A percentile compares a stretch with the other conserved stretches of the same genome.
phyloP scores from a whole-genome alignment of 2,888 invertebrate genomes.

The Eupeodes luniger region DNA sequence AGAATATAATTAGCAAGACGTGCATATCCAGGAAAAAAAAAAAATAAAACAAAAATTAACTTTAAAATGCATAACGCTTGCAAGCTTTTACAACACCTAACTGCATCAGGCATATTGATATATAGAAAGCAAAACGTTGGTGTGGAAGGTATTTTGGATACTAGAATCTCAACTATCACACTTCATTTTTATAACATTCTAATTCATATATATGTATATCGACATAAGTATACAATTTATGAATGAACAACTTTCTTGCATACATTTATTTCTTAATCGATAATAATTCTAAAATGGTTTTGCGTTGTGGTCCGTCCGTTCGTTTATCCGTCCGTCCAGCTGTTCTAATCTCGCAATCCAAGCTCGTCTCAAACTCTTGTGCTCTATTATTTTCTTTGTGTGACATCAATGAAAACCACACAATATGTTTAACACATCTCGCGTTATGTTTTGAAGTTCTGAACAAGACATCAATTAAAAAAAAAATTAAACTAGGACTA shows the following conservation, averaged over 20 bases:
- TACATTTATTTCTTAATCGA: slow-evolving; percentile 57
- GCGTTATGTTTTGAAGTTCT: too few relatives aligned
- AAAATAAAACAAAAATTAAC: not conserved
- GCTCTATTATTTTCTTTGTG: slow-evolving; percentile 11
- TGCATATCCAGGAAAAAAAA: slow-evolving; percentile 47
- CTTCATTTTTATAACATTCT: not conserved
- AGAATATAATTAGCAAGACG: slow-evolving; percentile 47
- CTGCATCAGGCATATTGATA: slow-evolving; percentile 51
- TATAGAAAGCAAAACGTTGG: not conserved
- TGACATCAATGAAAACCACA: slow-evolving; percentile 2
- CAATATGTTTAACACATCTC: not conserved
- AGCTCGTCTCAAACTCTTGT: slow-evolving; percentile 31
- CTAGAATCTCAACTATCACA: not conserved
- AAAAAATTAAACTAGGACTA: too few relatives aligned
- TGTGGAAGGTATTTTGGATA: not conserved
- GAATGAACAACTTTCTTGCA: slow-evolving; percentile 68
- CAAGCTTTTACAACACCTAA: slow-evolving; percentile 30
- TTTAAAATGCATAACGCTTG: slow-evolving; percentile 22
- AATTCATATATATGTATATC: not conserved
- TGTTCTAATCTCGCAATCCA: slow-evolving; percentile 6
- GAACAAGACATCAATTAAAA: too few relatives aligned
- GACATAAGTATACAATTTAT: slow-evolving; percentile 25
- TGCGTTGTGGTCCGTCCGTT: not conserved
- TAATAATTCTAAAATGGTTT: slow-evolving; percentile 66
- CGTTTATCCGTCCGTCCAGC: not conserved